Percentiles rank a stretch among this genome's conserved stretches.
phyloP scores from a whole-genome alignment of 35 echinoderm and acorn worm species.

The Acanthaster planci region DNA sequence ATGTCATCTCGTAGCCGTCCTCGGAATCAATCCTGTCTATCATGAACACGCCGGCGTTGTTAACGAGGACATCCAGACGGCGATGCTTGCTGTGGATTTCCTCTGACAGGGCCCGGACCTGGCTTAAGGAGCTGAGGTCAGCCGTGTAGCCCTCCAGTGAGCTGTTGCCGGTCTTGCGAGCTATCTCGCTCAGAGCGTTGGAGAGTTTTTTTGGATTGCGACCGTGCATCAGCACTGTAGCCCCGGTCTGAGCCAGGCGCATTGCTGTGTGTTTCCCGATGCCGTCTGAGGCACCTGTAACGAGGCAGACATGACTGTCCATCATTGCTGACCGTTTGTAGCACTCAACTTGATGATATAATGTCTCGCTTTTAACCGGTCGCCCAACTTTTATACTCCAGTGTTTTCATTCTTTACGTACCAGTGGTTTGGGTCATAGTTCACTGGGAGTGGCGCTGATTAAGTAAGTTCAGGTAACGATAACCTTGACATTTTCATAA shows the following conservation, averaged over 20 bases:
- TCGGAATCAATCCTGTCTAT: conserved; percentile 39
- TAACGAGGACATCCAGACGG: conserved; percentile 81
- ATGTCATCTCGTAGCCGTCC: conserved; percentile 92
- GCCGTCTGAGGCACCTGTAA: conserved; percentile 96
- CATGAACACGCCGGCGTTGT: conserved; percentile 88
- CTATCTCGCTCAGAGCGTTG: conserved; percentile 57
- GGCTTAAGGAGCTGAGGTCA: conserved; percentile 67
- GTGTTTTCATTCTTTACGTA: too few species aligned
- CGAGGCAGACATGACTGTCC: conserved; percentile 59
- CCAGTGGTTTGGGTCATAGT: too few species aligned
- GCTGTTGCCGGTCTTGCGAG: conserved; percentile 59
- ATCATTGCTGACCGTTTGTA: neutral
- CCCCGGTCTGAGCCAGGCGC: conserved; percentile 74
- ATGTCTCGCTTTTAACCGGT: too few species aligned
- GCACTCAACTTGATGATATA: too few species aligned
- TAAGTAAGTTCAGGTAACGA: too few species aligned
- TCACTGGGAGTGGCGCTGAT: too few species aligned
- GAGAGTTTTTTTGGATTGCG: conserved; percentile 47
- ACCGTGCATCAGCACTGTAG: conserved; percentile 87
- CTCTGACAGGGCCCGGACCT: conserved; percentile 64
- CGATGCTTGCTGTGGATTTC: conserved; percentile 65
- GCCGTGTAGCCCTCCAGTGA: conserved; percentile 68
- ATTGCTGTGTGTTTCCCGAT: conserved; percentile 95
- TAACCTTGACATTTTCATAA: too few species aligned
- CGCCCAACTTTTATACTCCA: too few species aligned